Evolutionary conservation across 2,888 invertebrate genomes (phyloP).

Genomic region (Strigamia crassipes): DNA sequence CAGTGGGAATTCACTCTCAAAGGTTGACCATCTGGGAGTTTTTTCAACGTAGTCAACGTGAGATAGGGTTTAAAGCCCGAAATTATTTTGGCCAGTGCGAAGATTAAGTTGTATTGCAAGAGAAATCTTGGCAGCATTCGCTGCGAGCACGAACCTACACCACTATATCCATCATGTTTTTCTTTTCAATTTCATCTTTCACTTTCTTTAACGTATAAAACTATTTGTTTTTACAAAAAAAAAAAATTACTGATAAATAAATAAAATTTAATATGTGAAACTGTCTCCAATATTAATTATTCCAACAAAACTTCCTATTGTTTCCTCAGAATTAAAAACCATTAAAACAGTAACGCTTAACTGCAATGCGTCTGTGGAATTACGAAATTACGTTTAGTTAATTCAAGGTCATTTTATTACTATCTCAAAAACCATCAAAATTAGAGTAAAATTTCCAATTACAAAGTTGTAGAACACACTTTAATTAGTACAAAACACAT

Average conservation of each 20-base stretch:
- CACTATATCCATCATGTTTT: not conserved
- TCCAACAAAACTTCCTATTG: no score
- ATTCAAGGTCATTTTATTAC: no score
- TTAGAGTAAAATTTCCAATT: no score
- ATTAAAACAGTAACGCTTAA: no score
- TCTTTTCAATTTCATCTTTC: not conserved
- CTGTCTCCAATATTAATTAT: no score
- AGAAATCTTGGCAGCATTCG: conserved; percentile 2
- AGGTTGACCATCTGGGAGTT: not conserved
- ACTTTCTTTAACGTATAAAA: not conserved
- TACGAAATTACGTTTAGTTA: no score
- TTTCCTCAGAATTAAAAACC: no score
- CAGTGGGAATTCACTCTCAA: not conserved
- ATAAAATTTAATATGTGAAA: not conserved
- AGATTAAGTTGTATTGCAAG: conserved; percentile 6
- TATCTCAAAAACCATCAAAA: no score
- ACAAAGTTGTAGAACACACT: no score
- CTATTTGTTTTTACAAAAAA: not conserved
- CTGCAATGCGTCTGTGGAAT: no score
- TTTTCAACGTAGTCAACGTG: not conserved
- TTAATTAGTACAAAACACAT: no score
- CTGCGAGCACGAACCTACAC: not conserved
- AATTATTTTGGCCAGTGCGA: conserved; percentile 7
- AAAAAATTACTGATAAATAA: not conserved
- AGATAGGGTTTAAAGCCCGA: not conserved